These are phyloP conservation scores for Apodemia mormo DNA, from an alignment of 2,888 invertebrate genomes.

Conservation along the genomic window DNA sequence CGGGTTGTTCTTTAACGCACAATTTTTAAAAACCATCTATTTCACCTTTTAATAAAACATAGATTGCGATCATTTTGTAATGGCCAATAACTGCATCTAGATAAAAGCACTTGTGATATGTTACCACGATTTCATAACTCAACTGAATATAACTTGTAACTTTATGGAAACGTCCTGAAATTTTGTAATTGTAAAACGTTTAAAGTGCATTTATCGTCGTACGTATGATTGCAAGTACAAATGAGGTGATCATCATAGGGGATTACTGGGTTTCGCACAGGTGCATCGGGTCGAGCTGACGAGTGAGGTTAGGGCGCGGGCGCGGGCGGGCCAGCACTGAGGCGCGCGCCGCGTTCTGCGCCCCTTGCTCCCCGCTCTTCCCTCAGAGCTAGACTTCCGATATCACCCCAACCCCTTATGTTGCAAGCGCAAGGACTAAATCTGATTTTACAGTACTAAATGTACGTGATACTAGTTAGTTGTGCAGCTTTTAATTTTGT, in stretches of 20 bases:
- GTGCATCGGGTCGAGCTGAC: slow-evolving; percentile 55
- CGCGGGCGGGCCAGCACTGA: slow-evolving; percentile 77
- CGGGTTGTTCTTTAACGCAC: slow-evolving; percentile 41
- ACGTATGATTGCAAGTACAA: slow-evolving; percentile 20
- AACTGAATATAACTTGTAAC: slow-evolving; percentile 1
- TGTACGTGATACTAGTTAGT: background rate
- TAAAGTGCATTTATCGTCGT: slow-evolving; percentile 15
- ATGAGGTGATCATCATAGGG: slow-evolving; percentile 31
- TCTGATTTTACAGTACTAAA: background rate
- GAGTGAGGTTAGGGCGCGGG: slow-evolving; percentile 76
- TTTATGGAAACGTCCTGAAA: slow-evolving; percentile 6
- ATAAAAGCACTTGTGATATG: slow-evolving; percentile 9
- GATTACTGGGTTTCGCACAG: slow-evolving; percentile 51
- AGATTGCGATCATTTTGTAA: background rate
- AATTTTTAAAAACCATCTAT: background rate
- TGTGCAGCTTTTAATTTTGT: background rate
- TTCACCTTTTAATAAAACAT: background rate
- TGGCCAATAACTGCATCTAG: slow-evolving; percentile 1
- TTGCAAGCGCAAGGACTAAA: slow-evolving; percentile 17
- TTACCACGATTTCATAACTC: slow-evolving; percentile 11
- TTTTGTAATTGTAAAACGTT: background rate
- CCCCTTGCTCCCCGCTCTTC: slow-evolving; percentile 41
- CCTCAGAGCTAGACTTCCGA: slow-evolving; percentile 51
- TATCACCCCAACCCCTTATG: slow-evolving; percentile 24
- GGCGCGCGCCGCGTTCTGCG: slow-evolving; percentile 59